Conservation (phyloP, 2,797 vertebrate genomes). For the Onychomys leucogaster region DNA sequence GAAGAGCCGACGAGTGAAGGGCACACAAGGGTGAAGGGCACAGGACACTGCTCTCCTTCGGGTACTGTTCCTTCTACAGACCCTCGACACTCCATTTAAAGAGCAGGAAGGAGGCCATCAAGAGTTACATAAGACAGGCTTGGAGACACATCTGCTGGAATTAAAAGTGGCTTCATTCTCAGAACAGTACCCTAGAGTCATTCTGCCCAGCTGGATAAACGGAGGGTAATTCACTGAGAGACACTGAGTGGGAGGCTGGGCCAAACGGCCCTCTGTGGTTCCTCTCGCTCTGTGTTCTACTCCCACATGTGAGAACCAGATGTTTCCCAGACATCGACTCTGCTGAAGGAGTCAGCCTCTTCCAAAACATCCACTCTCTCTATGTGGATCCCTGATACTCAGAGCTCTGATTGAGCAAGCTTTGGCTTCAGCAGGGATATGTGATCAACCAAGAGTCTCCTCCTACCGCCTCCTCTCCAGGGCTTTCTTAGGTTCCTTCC, state of each 20-base stretch:
- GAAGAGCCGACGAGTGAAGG: neutral
- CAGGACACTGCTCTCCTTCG: neutral
- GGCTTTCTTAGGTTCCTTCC: neutral
- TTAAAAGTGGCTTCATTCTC: slow-evolving; percentile 49
- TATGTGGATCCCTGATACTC: neutral
- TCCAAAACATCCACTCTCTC: slow-evolving; percentile 45
- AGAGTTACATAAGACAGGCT: neutral
- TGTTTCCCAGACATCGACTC: neutral
- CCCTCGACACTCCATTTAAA: neutral
- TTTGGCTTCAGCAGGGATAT: neutral
- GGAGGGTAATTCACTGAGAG: slow-evolving; percentile 12
- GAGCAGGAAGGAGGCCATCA: neutral
- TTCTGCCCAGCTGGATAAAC: slow-evolving; percentile 65
- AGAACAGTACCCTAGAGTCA: slow-evolving; percentile 33
- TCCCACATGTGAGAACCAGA: slow-evolving; percentile 29
- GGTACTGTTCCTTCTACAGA: fast-evolving
- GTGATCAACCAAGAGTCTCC: neutral
- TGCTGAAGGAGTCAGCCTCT: slow-evolving; percentile 1
- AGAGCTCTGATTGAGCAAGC: neutral
- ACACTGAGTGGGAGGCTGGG: slow-evolving; percentile 26
- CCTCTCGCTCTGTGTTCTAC: neutral
- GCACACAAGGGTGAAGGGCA: neutral
- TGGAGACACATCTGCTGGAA: slow-evolving; percentile 48
- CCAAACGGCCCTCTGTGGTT: neutral
- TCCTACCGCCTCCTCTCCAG: neutral